Conservation (phyloP, 2,797 vertebrate species). For the Danio tinwini region DNA sequence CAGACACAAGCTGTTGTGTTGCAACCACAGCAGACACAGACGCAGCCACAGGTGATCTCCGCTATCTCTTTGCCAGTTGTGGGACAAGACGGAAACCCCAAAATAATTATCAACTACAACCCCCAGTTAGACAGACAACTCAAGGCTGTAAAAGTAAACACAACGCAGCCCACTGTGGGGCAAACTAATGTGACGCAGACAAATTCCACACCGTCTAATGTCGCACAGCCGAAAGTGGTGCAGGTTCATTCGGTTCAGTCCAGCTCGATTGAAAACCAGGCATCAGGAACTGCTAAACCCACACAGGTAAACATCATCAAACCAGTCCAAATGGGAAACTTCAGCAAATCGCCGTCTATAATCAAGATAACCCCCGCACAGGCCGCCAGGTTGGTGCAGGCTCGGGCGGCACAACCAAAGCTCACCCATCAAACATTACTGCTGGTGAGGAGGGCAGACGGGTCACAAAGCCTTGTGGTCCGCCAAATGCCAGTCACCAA, state of each 20-base stretch:
- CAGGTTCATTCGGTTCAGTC: constrained; percentile 36
- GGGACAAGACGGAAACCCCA: constrained; percentile 97
- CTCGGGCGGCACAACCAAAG: constrained; percentile 48
- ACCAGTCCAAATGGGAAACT: constrained; percentile 37
- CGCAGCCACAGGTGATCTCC: constrained; percentile 82
- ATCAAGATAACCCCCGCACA: constrained; percentile 54
- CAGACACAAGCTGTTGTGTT: constrained; percentile 49
- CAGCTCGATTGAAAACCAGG: constrained; percentile 38
- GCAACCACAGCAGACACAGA: constrained; percentile 79
- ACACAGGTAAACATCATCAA: constrained; percentile 48
- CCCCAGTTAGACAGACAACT: constrained; percentile 76
- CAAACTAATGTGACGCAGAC: neutral
- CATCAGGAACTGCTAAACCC: constrained; percentile 33
- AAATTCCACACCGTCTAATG: constrained; percentile 6
- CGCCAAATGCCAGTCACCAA: constrained; percentile 42
- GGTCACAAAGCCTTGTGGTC: constrained; percentile 50
- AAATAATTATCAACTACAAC: constrained; percentile 99
- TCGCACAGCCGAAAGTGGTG: constrained; percentile 16
- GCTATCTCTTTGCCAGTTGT: constrained; percentile 94
- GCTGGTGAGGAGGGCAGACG: constrained; percentile 49
- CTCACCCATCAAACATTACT: constrained; percentile 54
- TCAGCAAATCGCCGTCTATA: constrained; percentile 51
- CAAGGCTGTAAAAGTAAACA: constrained; percentile 42
- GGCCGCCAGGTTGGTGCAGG: constrained; percentile 49
- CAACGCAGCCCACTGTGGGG: constrained; percentile 3